Evolutionary conservation across 2,113 vertebrate genomes (phyloP), one percentile per base, ranked within the genome.

Genomic region (Triplophysa tibetana): DNA sequence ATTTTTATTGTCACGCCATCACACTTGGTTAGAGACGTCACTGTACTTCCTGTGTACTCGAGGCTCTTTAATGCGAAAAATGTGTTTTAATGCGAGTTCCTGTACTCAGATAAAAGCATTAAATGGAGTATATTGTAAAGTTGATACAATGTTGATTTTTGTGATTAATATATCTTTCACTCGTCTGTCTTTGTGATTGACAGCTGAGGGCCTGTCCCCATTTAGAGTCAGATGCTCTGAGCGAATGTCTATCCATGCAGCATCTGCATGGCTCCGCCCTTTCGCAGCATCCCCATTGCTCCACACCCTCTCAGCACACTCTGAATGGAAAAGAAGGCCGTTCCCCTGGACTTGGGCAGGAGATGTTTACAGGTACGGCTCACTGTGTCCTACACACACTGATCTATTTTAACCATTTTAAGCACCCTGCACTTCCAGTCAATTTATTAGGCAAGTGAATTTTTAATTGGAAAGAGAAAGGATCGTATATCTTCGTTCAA

Each of bases 221-320:
- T 83, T 84, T 93, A 23, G 96, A 97, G 86, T 90, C 94, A 13
- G 95, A 96, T 0, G 87, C 94, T 82, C 90, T 97, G 86, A 95
- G 90, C 1, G 95, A 98, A 82, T 96, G 95, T 85, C 90, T 97
- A 88, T 93, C 94, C 64, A 91, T 98, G 79, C 95, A 96, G 84
- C 94, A 98, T 38, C 93, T 96, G 68, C 96, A 95, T 43, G 86
- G 84, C 86, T 86, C 93, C 10, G 58, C 93, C 84, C 89, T 95
- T 81, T 92, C 91, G 0, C 85, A 94, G 77, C 92, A 94, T 89
- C 86, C 91, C 70, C 94, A 91, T 10, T 75, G 85, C 67, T 79
- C 90, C 3, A 83, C 91, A 82, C 88, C 91, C 75, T 90, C 85
- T 0, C 91, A 95, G 84, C 94, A 96, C 85, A 88, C 92, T 52